Evolutionary conservation across 2,113 vertebrate species (phyloP).

Genomic region (Hippocampus zosterae): DNA sequence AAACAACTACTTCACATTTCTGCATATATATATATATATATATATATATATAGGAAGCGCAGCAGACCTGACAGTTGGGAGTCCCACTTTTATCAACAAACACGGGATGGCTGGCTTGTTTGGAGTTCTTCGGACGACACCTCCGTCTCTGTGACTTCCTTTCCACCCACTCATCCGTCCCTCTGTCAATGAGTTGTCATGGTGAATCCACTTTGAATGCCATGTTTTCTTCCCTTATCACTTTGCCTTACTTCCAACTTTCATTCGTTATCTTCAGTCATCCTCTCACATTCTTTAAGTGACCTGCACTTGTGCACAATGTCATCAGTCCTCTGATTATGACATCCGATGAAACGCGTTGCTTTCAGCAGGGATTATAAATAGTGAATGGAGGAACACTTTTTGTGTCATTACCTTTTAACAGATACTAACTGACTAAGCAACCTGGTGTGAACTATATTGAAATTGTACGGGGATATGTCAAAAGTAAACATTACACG

Average conservation of each 20-base stretch:
- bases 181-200: constrained; percentile 24
- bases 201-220: constrained; percentile 18
- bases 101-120: constrained; percentile 21
- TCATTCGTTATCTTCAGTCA: constrained; percentile 28
- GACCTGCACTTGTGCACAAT: constrained; percentile 10
- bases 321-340: too few species aligned
- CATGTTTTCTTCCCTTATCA: constrained; percentile 25
- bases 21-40: background rate
- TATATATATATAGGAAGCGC: constrained; percentile 28
- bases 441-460: background rate
- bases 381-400: background rate
- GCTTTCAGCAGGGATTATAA: background rate
- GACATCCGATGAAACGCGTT: background rate
- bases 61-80: constrained; percentile 26
- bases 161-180: constrained; percentile 20
- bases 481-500: background rate
- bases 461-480: background rate
- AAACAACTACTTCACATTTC: background rate
- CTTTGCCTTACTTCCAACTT: constrained; percentile 20
- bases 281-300: constrained; percentile 7
- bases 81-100: constrained; percentile 35
- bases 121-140: constrained; percentile 19
- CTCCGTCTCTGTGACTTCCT: constrained; percentile 43
- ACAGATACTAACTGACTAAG: background rate
- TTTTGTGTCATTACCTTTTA: background rate